Evolutionary conservation across 2,888 invertebrate species (phyloP).

Genomic region (Stenoptilia bipunctidactyla): DNA sequence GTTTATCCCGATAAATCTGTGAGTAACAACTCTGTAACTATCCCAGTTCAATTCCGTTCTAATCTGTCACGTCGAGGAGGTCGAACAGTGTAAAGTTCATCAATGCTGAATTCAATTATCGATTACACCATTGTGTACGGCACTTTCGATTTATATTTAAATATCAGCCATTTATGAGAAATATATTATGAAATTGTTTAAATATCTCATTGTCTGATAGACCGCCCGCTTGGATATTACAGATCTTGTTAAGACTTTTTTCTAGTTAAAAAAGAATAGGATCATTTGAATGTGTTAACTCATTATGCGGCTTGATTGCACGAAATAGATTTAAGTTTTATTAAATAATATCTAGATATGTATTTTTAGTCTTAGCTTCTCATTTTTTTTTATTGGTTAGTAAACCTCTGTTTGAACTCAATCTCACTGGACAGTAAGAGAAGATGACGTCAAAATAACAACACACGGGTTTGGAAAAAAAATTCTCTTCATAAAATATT

Average conservation of each 20-base stretch:
- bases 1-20: too few relatives aligned
- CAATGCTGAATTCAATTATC: conserved; percentile 71
- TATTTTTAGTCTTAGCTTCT: too few relatives aligned
- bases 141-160: conserved; percentile 70
- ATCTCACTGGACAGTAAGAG: too few relatives aligned
- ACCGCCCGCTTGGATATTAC: conserved; percentile 43
- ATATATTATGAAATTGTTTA: conserved; percentile 63
- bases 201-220: conserved; percentile 47
- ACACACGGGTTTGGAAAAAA: too few relatives aligned
- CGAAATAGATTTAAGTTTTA: too few relatives aligned
- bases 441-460: too few relatives aligned
- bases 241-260: not conserved
- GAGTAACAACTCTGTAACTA: conserved; percentile 40
- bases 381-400: too few relatives aligned
- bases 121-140: conserved; percentile 69
- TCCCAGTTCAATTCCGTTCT: conserved; percentile 51
- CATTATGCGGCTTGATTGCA: too few relatives aligned
- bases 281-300: not conserved
- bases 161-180: conserved; percentile 66
- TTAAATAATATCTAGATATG: too few relatives aligned
- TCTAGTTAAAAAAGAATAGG: conserved; percentile 1
- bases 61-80: conserved; percentile 69
- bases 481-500: too few relatives aligned
- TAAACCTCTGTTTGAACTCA: too few relatives aligned
- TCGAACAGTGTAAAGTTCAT: conserved; percentile 69